Evolutionary conservation across 1,140 invertebrate species (phyloP), one percentile per base, ranked within the genome.

Genomic region (Phenacoccus solenopsis): DNA sequence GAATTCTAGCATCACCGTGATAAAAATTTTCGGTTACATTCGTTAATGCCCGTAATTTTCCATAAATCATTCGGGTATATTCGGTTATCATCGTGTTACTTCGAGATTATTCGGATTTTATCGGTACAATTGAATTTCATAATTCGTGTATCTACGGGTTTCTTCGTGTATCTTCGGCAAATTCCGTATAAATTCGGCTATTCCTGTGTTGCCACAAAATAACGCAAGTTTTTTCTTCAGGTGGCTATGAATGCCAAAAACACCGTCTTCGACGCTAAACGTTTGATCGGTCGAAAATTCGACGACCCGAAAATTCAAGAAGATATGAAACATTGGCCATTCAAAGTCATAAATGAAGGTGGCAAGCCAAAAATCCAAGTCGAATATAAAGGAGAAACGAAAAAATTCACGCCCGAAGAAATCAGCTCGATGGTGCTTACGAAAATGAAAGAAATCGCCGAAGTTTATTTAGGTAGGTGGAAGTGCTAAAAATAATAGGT

Each of bases 181-280:
- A 32, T 49, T 49, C 30, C 30, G 30, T 13, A 32, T 13, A 49
- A 9, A 9, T 49, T n/a, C 38, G 16, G 20, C 38, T 9, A 4
- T n/a, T 3, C 38, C 3, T 2, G 38, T 16, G 2, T n/a, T 16
- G 5, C 16, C 5, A n/a, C 30, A 13, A 32, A 32, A 5, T 49
- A 3, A 16, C 4, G 20, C 16, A n/a, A 16, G 16, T 49, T 2
- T 13, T 32, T 32, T 7, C 5, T 7, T 7, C 30, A 64, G 59
- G 59, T 64, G 13, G 87, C 90, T 7, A 89, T 91, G 87, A 94
- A 94, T 78, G 90, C 91, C 16, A 82, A 82, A 73, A 94, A 94
- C 77, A 93, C 90, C 1, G 86, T 91, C 13, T 91, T 90, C 75
- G 90, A 93, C 81, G 89, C 90, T 25, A 92, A 92, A 79, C 83